Evolutionary conservation across 2,888 invertebrate genomes (phyloP).

Genomic region (Ophonus ardosiacus): DNA sequence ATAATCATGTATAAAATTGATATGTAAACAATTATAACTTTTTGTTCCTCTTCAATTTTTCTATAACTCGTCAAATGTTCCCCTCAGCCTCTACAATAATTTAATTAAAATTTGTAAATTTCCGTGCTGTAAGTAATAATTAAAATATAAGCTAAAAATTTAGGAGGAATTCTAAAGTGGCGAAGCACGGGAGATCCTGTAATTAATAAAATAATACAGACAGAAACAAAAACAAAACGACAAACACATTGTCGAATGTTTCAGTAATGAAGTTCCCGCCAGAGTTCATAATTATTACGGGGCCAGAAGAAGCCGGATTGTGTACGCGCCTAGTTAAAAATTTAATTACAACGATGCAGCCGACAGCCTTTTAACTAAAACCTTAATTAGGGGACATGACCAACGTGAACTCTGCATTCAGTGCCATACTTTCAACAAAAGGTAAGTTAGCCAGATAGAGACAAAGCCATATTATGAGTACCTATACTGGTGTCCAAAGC

Average conservation of each 20-base stretch:
- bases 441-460: not conserved
- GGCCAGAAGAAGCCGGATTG: not conserved
- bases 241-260: slow-evolving; percentile 39
- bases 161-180: not conserved
- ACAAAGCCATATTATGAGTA: not conserved
- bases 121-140: not conserved
- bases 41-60: not conserved
- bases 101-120: not conserved
- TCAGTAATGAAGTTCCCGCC: slow-evolving; percentile 11
- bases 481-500: too few relatives aligned
- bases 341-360: slow-evolving; percentile 48
- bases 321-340: slow-evolving; percentile 53
- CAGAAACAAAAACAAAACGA: slow-evolving; percentile 10
- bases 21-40: not conserved
- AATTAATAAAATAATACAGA: slow-evolving; percentile 1
- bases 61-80: not conserved
- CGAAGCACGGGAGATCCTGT: not conserved
- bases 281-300: slow-evolving; percentile 44
- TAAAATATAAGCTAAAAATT: not conserved
- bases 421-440: slow-evolving; percentile 4
- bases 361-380: slow-evolving; percentile 54
- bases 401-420: slow-evolving; percentile 29
- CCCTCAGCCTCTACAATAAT: not conserved
- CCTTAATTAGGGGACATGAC: slow-evolving; percentile 51
- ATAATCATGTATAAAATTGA: not conserved